Evolutionary conservation across 2,888 invertebrate genomes (phyloP), one percentile per base, ranked within the genome.

Genomic region (Furcula furcula): DNA sequence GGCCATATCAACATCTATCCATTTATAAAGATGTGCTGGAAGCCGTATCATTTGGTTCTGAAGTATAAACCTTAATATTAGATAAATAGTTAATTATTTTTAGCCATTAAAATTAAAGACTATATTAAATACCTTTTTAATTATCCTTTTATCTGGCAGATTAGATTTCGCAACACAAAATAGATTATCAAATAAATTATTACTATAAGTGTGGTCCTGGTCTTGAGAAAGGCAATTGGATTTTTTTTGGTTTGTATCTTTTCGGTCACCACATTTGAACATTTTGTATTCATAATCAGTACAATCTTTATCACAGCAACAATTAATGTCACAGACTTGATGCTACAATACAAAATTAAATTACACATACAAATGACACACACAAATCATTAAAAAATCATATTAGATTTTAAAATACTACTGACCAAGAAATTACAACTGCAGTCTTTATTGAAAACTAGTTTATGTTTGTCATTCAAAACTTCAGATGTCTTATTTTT

Each of bases 261-360:
- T 34, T 18, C 13, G 23, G n/a, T 77, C 72, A 30, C 70, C 61
- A 66, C 95, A 95, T 38, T 79, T 67, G 10, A 90, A 86, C 75
- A 96, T 94, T 36, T 76, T 64, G 37, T 85, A 83, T 54, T 95
- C 92, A 31, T 81, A 78, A 14, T 81, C 74, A 6, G 90, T 79
- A 65, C 96, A 97, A 55, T 96, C 94, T 28, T 59, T 64, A 72
- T 97, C 96, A 73, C 97, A 97, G 66, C 96, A 96, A 66, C 96
- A 97, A 71, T 95, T 94, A 32, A 95, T 90, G 76, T 97, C 95
- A 78, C 97, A 97, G 20, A 86, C 80, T 53, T 87, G 80, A 29
- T 77, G 76, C 93, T 94, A 77, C 29, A 31, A 43, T 28, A 37
- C 10, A n/a, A 21, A 1, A 21, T 5, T 6, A 1, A 10, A 10